Evolutionary conservation across 30 jellyfish, hydroid and myxozoan species (phyloP).

Genomic region (Cassiopea andromeda): DNA sequence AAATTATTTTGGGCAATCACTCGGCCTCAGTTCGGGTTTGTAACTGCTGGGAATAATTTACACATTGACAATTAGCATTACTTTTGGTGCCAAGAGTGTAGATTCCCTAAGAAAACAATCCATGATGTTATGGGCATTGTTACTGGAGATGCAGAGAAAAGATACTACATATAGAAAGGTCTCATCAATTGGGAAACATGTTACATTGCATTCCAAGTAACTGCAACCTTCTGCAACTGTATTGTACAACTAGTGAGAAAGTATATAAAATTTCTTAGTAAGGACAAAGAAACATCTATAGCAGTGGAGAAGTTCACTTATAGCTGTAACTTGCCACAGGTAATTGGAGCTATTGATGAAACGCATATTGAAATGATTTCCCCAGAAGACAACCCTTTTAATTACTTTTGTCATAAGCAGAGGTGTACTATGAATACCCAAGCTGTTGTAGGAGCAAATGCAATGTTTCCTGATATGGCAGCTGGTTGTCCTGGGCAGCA

Average conservation of each 20-base stretch:
- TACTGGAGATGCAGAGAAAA: slow-evolving; percentile 48
- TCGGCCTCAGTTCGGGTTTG: slow-evolving; percentile 48
- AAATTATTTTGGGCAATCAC: slow-evolving; percentile 26
- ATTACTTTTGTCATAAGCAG: slow-evolving; percentile 52
- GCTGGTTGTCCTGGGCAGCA: slow-evolving; percentile 71
- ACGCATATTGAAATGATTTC: slow-evolving; percentile 48
- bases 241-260: slow-evolving; percentile 1
- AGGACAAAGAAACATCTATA: slow-evolving; percentile 48
- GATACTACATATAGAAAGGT: slow-evolving; percentile 42
- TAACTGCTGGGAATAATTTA: neutral
- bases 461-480: slow-evolving; percentile 25
- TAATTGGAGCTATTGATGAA: slow-evolving; percentile 68
- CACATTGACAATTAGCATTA: neutral
- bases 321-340: slow-evolving; percentile 56
- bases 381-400: slow-evolving; percentile 32
- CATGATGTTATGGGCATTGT: slow-evolving; percentile 10
- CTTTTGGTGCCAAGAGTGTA: slow-evolving; percentile 20
- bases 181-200: slow-evolving; percentile 21
- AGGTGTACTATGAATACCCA: slow-evolving; percentile 53
- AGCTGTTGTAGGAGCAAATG: slow-evolving; percentile 59
- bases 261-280: slow-evolving; percentile 38
- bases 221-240: slow-evolving; percentile 14
- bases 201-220: slow-evolving; percentile 33
- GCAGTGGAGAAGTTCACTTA: slow-evolving; percentile 30
- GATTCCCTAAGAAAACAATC: slow-evolving; percentile 1